Conservation (phyloP, 2,113 vertebrate genomes). For the Peromyscus maniculatus region DNA sequence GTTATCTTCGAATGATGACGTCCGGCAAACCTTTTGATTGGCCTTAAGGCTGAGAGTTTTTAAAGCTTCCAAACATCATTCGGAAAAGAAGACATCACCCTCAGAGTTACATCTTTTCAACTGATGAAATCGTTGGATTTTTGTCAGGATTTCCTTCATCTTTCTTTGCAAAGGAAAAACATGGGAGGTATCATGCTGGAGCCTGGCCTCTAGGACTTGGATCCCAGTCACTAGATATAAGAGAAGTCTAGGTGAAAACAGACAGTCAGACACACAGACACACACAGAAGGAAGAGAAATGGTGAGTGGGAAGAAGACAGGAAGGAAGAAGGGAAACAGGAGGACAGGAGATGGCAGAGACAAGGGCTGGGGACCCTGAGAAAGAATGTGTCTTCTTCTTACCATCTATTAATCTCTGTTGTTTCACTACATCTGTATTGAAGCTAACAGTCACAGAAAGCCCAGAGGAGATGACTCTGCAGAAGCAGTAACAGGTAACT, state of each 20-base stretch:
- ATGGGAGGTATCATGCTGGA: background rate
- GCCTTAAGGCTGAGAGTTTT: conserved; percentile 60
- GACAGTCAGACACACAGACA: background rate
- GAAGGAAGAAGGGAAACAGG: background rate
- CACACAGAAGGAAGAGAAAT: background rate
- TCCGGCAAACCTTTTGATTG: conserved; percentile 10
- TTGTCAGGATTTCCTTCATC: conserved; percentile 1
- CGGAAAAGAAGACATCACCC: background rate
- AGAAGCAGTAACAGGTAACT: background rate
- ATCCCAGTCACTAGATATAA: background rate
- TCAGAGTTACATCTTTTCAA: background rate
- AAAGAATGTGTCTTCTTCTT: background rate
- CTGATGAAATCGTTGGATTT: background rate
- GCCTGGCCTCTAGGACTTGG: background rate
- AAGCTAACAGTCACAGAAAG: background rate
- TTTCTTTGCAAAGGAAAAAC: conserved; percentile 45
- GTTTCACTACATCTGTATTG: background rate
- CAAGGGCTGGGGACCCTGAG: background rate
- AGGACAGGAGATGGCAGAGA: fast-evolving
- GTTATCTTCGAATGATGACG: background rate
- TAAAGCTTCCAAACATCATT: conserved; percentile 50
- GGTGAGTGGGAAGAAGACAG: background rate
- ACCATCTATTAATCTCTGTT: background rate
- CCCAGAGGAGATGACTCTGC: background rate
- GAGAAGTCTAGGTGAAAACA: background rate